Evolutionary conservation across 1,140 invertebrate species (phyloP), one percentile per base, ranked within the genome.

Genomic region (Neomicropteryx cornuta): DNA sequence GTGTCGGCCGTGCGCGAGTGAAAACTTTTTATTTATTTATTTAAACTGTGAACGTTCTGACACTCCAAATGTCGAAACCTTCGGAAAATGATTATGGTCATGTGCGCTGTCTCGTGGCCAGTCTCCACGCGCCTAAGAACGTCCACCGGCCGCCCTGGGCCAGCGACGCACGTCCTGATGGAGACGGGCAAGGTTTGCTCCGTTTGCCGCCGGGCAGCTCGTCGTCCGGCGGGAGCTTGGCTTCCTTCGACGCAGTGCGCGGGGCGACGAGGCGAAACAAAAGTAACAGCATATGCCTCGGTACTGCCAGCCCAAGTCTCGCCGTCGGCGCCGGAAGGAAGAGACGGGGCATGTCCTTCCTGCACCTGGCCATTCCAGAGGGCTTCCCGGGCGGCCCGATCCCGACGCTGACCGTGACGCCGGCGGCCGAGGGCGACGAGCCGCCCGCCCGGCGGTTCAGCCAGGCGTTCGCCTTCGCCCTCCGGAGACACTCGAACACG

Each of bases 401-500:
- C 4, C 51, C 65, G 10, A 65, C 62, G 27, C 59, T 68, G 36
- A 68, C 66, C 32, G 62, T 60, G 37, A 63, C 66, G 5, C 60
- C 62, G 5, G 62, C 59, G n/a, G n/a, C n/a, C n/a, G n/a, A n/a
- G n/a, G n/a, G n/a, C n/a, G 43, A 44, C 18, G 61, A 65, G 36
- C 56, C 58, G 1, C 28, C 39, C 3, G 19, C 39, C 2, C 56
- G 64, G 31, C 63, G 64, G 28, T 51, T 60, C 48, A 67, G 62
- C 53, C 60, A 62, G 52, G 62, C 61, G 29, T 66, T 68, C 38
- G 60, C 60, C 27, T 68, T 68, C 50, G 63, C 62, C 19, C 60
- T 68, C 3, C 62, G 66, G 18, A 58, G 66, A 23, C 66, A 69
- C 52, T 69, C 66, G 45, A 68, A 68, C 49, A 67, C 64, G 66